Evolutionary conservation across 2,113 vertebrate genomes (phyloP).

Genomic region (Ceyx melanurus): DNA sequence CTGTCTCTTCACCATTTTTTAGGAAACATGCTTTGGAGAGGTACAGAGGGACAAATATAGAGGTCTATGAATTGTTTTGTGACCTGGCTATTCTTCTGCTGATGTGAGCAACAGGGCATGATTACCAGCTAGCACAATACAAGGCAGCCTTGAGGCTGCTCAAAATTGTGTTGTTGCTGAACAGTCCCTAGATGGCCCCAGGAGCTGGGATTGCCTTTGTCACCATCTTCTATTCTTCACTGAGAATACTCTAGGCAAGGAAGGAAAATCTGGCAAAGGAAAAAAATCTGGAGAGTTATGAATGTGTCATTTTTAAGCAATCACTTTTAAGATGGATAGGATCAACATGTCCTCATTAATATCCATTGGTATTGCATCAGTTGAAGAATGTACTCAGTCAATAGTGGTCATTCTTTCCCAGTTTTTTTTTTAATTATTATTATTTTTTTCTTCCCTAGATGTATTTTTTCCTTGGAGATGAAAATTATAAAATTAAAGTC

Average conservation of each 20-base stretch:
- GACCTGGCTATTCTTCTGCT: background rate
- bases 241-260: background rate
- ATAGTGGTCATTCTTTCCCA: background rate
- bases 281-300: background rate
- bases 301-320: background rate
- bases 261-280: background rate
- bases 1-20: background rate
- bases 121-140: background rate
- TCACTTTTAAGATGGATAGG: background rate
- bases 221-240: background rate
- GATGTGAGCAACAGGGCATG: background rate
- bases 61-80: background rate
- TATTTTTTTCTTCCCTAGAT: background rate
- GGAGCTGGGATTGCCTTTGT: background rate
- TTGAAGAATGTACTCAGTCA: conserved; percentile 3
- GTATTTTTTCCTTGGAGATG: background rate
- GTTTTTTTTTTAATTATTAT: background rate
- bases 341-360: background rate
- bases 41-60: background rate
- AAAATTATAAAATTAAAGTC: background rate
- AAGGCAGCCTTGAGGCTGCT: background rate
- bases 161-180: background rate
- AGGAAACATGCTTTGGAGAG: background rate
- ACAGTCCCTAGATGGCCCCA: background rate
- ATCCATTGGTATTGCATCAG: background rate